These are phyloP conservation scores for Pelusios castaneus DNA, from an alignment of 2,113 vertebrate genomes.

Conservation along the genomic window DNA sequence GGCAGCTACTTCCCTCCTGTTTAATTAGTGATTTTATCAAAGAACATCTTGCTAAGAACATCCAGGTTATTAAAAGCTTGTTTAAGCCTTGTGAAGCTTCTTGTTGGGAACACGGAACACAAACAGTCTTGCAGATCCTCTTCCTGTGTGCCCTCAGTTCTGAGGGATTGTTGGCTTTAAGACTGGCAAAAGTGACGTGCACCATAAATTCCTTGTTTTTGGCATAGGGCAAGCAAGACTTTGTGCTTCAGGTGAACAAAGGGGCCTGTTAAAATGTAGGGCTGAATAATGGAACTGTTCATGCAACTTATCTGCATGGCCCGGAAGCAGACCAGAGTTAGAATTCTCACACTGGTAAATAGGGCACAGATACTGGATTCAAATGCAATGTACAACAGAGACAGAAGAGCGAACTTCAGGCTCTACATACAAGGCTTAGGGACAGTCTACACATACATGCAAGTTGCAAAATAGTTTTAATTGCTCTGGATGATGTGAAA, in stretches of 20 bases:
- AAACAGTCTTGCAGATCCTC: neutral
- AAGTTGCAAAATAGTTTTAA: neutral
- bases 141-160: neutral
- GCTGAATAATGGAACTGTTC: neutral
- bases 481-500: neutral
- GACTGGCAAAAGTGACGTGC: neutral
- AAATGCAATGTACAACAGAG: neutral
- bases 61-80: slow-evolving; percentile 6
- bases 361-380: neutral
- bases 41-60: neutral
- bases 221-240: neutral
- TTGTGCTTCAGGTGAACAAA: neutral
- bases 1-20: neutral
- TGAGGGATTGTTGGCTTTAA: neutral
- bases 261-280: neutral
- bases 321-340: neutral
- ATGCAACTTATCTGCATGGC: neutral
- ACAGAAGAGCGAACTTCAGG: neutral
- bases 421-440: neutral
- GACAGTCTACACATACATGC: neutral
- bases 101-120: neutral
- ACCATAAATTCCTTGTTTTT: neutral
- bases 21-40: slow-evolving; percentile 14
- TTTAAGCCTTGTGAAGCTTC: neutral
- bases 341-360: neutral